phyloP scores from a whole-genome alignment of 2,797 vertebrate genomes.

The Sebastes iracundus region DNA sequence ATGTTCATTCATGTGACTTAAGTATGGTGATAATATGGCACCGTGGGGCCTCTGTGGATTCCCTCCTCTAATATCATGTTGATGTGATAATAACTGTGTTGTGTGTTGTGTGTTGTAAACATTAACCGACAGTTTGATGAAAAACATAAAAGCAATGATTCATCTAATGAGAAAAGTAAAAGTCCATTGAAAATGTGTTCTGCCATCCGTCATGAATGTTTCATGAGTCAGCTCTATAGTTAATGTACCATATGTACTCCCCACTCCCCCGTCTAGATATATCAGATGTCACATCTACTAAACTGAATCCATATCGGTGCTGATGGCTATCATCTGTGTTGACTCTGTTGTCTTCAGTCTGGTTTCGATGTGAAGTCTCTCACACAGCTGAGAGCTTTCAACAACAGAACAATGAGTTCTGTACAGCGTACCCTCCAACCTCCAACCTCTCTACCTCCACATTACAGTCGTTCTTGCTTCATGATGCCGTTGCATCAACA shows the following conservation, averaged over 20 bases:
- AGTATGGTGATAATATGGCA: too few relatives aligned
- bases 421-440: not conserved
- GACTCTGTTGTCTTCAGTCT: not conserved
- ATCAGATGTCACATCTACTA: not conserved
- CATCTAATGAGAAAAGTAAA: slow-evolving; percentile 3
- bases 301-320: slow-evolving; percentile 6
- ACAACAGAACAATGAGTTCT: not conserved
- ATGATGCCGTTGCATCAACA: not conserved
- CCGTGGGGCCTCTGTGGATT: too few relatives aligned
- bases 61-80: not conserved
- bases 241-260: not conserved
- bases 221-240: not conserved
- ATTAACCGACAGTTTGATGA: not conserved
- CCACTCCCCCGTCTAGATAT: not conserved
- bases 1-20: too few relatives aligned
- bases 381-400: not conserved
- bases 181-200: not conserved
- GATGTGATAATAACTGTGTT: not conserved
- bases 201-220: slow-evolving; percentile 29
- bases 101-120: not conserved
- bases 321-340: slow-evolving; percentile 20
- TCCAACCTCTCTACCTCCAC: not conserved
- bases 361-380: not conserved
- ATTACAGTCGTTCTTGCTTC: not conserved
- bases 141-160: slow-evolving; percentile 12